phyloP scores from a whole-genome alignment of 2,888 invertebrate genomes.

The Sialis fuliginosa region DNA sequence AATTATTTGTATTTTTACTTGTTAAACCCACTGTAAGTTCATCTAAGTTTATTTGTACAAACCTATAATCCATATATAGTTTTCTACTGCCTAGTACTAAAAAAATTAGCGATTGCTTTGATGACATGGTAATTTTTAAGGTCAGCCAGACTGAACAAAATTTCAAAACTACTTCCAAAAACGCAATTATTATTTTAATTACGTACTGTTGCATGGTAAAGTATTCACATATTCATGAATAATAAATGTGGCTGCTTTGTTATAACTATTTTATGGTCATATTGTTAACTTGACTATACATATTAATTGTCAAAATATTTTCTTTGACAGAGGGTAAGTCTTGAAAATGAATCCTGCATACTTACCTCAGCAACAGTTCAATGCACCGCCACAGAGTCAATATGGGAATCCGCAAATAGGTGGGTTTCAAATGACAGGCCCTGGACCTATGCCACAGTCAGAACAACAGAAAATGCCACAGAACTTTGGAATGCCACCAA shows the following conservation, averaged over 20 bases:
- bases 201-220: too few relatives aligned
- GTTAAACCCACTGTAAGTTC: background rate
- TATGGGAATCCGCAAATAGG: slow-evolving; percentile 11
- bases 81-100: too few relatives aligned
- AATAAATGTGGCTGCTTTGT: too few relatives aligned
- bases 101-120: too few relatives aligned
- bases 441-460: slow-evolving; percentile 8
- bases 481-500: slow-evolving; percentile 5
- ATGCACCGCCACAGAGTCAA: slow-evolving; percentile 13
- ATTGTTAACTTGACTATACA: too few relatives aligned
- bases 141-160: background rate
- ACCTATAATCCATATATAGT: too few relatives aligned
- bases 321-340: too few relatives aligned
- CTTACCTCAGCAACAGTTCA: slow-evolving; percentile 21
- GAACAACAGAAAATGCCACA: slow-evolving; percentile 6
- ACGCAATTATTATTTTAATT: too few relatives aligned
- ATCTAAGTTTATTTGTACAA: background rate
- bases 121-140: background rate
- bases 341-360: slow-evolving; percentile 32
- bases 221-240: too few relatives aligned
- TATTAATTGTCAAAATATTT: too few relatives aligned
- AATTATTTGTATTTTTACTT: slow-evolving; percentile 1
- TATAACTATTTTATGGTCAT: too few relatives aligned
- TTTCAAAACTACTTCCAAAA: too few relatives aligned
- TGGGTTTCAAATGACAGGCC: slow-evolving; percentile 12